Conservation (phyloP, 2,888 invertebrate species). For the Troides aeacus region DNA sequence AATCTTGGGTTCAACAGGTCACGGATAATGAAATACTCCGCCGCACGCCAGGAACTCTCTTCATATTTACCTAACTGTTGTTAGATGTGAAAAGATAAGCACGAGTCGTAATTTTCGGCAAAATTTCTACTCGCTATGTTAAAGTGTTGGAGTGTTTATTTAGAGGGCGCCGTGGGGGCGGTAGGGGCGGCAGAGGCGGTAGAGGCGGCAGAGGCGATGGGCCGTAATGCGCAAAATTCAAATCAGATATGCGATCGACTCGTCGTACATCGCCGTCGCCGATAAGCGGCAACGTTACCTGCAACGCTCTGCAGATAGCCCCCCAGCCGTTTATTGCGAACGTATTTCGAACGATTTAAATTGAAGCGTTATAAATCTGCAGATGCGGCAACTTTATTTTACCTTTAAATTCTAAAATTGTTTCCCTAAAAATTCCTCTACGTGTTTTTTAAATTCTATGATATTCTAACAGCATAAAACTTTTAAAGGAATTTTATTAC, state of each 20-base stretch:
- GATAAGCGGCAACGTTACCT: slow-evolving; percentile 56
- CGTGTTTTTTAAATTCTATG: slow-evolving; percentile 8
- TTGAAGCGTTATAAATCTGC: slow-evolving; percentile 49
- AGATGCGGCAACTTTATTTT: slow-evolving; percentile 39
- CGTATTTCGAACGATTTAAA: slow-evolving; percentile 45
- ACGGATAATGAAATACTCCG: slow-evolving; percentile 72
- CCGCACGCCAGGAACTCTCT: slow-evolving; percentile 63
- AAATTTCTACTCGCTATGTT: slow-evolving; percentile 62
- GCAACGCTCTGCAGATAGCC: slow-evolving; percentile 48
- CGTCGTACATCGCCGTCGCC: slow-evolving; percentile 45
- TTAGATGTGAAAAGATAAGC: slow-evolving; percentile 65
- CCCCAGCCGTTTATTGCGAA: slow-evolving; percentile 51
- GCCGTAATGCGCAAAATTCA: slow-evolving; percentile 71
- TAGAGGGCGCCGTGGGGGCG: slow-evolving; percentile 46
- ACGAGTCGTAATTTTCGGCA: slow-evolving; percentile 54
- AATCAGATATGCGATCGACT: slow-evolving; percentile 72
- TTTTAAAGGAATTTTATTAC: background rate
- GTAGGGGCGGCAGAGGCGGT: slow-evolving; percentile 42
- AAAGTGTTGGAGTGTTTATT: slow-evolving; percentile 66
- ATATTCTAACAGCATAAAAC: background rate
- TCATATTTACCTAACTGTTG: slow-evolving; percentile 71
- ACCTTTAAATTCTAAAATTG: slow-evolving; percentile 33
- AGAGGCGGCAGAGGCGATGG: slow-evolving; percentile 47
- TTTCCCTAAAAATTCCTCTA: slow-evolving; percentile 8
- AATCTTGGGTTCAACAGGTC: slow-evolving; percentile 75